phyloP scores from a whole-genome alignment of 2,888 invertebrate genomes.

The Sinohyriopsis cumingii region DNA sequence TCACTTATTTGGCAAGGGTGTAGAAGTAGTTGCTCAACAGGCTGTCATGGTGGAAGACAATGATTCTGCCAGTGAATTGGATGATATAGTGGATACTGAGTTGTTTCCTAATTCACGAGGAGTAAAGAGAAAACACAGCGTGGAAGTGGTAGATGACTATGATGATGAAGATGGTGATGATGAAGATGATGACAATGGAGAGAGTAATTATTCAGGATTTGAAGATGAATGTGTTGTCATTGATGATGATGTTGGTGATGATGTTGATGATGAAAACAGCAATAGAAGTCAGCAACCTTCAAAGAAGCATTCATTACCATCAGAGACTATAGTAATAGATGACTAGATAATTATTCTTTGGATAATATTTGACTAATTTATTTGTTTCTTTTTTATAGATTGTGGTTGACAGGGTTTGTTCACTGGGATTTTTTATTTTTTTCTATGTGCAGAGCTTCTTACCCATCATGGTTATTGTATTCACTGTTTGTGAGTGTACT shows the following conservation, averaged over 20 bases:
- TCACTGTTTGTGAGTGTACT: too few relatives aligned
- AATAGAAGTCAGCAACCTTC: not conserved
- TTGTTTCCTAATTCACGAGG: constrained; percentile 32
- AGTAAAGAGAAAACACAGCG: constrained; percentile 43
- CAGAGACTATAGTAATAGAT: too few relatives aligned
- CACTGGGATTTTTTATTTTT: too few relatives aligned
- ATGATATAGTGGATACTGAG: constrained; percentile 17
- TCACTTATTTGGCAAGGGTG: constrained; percentile 12
- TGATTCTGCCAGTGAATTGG: constrained; percentile 35
- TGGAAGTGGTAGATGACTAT: constrained; percentile 33
- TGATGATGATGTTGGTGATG: constrained; percentile 15
- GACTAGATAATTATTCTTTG: too few relatives aligned
- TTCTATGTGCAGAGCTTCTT: too few relatives aligned
- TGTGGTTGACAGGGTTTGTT: too few relatives aligned
- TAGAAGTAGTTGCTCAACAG: not conserved
- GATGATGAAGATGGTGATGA: constrained; percentile 19
- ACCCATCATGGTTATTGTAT: too few relatives aligned
- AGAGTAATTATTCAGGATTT: constrained; percentile 15
- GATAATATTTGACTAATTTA: too few relatives aligned
- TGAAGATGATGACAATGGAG: constrained; percentile 18
- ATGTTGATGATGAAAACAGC: constrained; percentile 15
- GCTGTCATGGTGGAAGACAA: constrained; percentile 13
- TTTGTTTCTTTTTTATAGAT: too few relatives aligned
- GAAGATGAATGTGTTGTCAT: constrained; percentile 6
- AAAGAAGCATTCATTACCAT: too few relatives aligned